phyloP scores from a whole-genome alignment of 2,113 vertebrate genomes.

The Ahaetulla prasina region DNA sequence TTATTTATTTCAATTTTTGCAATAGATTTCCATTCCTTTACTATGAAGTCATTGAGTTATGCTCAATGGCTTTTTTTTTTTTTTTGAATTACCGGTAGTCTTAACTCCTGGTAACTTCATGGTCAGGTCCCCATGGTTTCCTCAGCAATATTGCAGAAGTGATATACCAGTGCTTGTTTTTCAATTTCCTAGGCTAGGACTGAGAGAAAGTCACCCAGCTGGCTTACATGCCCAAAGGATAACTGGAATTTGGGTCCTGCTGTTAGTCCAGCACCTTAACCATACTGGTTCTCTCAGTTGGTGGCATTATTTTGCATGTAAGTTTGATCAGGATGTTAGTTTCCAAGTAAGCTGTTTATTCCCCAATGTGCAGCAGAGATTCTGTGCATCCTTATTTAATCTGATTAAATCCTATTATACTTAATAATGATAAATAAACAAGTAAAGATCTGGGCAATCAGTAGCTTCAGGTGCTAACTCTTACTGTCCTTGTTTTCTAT shows the following conservation, averaged over 20 bases:
- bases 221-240: not conserved
- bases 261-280: not conserved
- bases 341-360: not conserved
- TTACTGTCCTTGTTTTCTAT: not conserved
- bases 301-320: not conserved
- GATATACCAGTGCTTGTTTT: not conserved
- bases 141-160: not conserved
- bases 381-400: not conserved
- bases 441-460: not conserved
- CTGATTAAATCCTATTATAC: not conserved
- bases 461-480: not conserved
- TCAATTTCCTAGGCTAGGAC: not conserved
- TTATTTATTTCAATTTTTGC: no score
- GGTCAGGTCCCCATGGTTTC: not conserved
- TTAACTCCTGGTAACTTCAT: not conserved
- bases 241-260: not conserved
- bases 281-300: not conserved
- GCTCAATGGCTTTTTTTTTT: not conserved
- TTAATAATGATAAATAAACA: not conserved
- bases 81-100: not conserved
- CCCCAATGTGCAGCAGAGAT: not conserved
- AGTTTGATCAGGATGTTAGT: not conserved
- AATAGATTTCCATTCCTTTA: not conserved
- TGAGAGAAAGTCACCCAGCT: not conserved
- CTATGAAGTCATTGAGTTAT: not conserved